phyloP scores from a whole-genome alignment of 2,888 invertebrate species.

The Melikaiella ostensackeni region DNA sequence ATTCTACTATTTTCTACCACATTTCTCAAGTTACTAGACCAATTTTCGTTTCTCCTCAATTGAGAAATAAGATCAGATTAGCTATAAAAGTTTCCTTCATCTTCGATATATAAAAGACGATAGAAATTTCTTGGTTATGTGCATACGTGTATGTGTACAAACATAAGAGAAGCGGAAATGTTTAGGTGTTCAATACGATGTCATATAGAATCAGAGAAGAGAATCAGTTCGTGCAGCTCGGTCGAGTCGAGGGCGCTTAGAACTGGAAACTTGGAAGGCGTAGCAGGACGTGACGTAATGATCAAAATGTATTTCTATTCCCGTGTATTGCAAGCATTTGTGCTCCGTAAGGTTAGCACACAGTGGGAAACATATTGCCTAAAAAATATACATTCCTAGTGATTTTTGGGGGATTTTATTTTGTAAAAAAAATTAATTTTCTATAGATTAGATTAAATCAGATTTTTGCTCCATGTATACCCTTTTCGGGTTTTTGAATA shows the following conservation, averaged over 20 bases:
- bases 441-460: no score
- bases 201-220: constrained; percentile 29
- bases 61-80: constrained; percentile 28
- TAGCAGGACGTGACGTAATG: constrained; percentile 37
- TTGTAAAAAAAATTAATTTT: no score
- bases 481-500: no score
- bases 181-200: constrained; percentile 23
- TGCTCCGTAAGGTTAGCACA: background rate
- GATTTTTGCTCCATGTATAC: no score
- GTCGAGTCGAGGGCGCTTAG: constrained; percentile 33
- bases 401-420: no score
- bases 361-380: constrained; percentile 14
- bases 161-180: background rate
- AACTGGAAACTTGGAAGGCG: constrained; percentile 25
- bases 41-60: constrained; percentile 11
- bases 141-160: background rate
- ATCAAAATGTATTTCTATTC: constrained; percentile 39
- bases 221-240: constrained; percentile 29
- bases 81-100: constrained; percentile 27
- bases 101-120: constrained; percentile 15
- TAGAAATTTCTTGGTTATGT: constrained; percentile 14
- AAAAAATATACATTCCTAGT: no score
- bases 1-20: background rate
- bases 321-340: constrained; percentile 16
- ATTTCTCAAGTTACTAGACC: background rate